Base-by-base conservation (phyloP, 2,888 invertebrate genomes). In the Latrodectus elegans region DNA sequence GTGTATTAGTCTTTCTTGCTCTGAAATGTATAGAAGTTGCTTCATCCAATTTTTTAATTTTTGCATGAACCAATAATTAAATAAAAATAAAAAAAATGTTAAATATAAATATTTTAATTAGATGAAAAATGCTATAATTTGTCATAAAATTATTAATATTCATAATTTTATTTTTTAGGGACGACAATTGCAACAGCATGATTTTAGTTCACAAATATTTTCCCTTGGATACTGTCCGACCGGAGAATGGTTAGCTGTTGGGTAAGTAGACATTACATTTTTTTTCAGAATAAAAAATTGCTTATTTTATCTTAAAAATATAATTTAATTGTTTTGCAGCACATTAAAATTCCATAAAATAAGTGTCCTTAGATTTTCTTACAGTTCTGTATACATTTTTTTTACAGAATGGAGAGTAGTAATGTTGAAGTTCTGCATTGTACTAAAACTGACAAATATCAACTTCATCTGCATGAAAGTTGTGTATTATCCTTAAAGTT, bases 181-280 rank as follows among this genome's bases (percentile, higher is more conserved):
- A 89, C 94, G 97, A 91, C 97, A 97, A 92, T 93, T 97, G 90
- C 97, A 97, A 91, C 97, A 97, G 92, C 97, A 97, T 93, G 97
- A 97, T 92, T 98, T 98, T 93, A 95, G 95, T 90, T 97, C 97
- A 89, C 94, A 94, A 92, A 98, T 98, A 92, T 98, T 98, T 94
- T 98, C 97, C 52, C 94, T 98, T 90, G 98, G 98, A 87, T 98
- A 97, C 92, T 98, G 97, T 93, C 98, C 98, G 6, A 96, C 96
- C 89, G 97, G 97, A 17, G 97, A 98, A 91, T 98, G 97, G 97
- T 93, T 98, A 80, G 98, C 98, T 8, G 98, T 98, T 68, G 98
- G 98, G 93, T 93, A 91, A 90, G 92, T 86, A 12, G 12, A 17
- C 14, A 65, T n/a, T 64, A 17, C 0, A 65, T 11, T 65, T 17